phyloP scores from a whole-genome alignment of 2,113 vertebrate genomes.

The Myiagra hebetior region DNA sequence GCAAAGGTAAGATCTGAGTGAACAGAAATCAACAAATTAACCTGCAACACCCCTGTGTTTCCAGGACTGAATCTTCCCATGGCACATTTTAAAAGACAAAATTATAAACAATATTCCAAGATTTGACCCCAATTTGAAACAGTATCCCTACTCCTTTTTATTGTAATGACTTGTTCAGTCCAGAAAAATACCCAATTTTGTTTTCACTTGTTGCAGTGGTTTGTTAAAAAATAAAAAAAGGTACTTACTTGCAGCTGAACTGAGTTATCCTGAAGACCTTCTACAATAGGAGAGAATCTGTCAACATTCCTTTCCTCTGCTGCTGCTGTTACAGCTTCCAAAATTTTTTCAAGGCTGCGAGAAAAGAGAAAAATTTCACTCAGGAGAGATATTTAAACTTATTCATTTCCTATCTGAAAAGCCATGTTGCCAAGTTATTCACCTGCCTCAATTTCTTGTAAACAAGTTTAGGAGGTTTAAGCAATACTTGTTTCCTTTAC shows the following conservation, averaged over 20 bases:
- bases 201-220: background rate
- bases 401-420: background rate
- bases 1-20: background rate
- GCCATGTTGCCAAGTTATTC: background rate
- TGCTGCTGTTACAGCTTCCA: conserved; percentile 90
- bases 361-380: conserved; percentile 7
- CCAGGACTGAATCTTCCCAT: background rate
- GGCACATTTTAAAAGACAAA: background rate
- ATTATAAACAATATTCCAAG: background rate
- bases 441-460: background rate
- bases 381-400: background rate
- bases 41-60: background rate
- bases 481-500: background rate
- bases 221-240: background rate
- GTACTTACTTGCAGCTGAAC: conserved; percentile 89
- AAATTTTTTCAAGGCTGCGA: conserved; percentile 92
- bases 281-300: conserved; percentile 89
- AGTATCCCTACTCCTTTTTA: background rate
- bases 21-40: background rate
- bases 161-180: background rate
- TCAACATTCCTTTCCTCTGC: conserved; percentile 84
- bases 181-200: background rate
- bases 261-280: conserved; percentile 87
- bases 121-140: background rate
- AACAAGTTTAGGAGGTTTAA: background rate